Conservation (phyloP, 1,140 invertebrate species). For the Eulimnadia texana region DNA sequence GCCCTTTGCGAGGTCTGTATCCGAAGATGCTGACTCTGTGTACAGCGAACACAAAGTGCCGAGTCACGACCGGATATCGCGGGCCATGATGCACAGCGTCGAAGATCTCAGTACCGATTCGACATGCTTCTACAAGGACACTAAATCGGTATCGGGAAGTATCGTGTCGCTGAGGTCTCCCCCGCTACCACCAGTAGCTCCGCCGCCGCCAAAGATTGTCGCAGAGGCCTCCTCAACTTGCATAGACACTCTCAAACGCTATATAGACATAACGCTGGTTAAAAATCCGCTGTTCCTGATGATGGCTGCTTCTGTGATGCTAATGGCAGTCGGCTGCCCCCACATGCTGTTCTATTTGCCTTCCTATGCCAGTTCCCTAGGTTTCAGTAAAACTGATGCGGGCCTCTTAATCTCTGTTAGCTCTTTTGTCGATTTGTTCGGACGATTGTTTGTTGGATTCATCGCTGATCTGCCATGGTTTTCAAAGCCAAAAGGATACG, state of each 20-base stretch:
- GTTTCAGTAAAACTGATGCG: conserved; percentile 49
- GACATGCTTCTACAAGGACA: conserved; percentile 53
- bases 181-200: not conserved
- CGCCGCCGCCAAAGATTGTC: too few species aligned
- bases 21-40: not conserved
- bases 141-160: conserved; percentile 1
- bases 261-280: conserved; percentile 48
- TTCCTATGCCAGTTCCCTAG: conserved; percentile 44
- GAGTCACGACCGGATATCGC: not conserved
- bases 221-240: not conserved
- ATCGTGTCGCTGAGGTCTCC: not conserved
- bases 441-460: conserved; percentile 50
- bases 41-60: not conserved
- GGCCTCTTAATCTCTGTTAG: conserved; percentile 54
- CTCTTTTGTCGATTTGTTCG: conserved; percentile 49
- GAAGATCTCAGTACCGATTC: conserved; percentile 56
- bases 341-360: conserved; percentile 58
- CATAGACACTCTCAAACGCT: conserved; percentile 27
- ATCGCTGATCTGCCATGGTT: conserved; percentile 53
- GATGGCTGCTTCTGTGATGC: conserved; percentile 50
- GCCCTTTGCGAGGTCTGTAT: not conserved
- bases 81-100: conserved; percentile 43
- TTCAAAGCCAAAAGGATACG: conserved; percentile 41
- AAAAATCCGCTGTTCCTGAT: conserved; percentile 51
- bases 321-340: conserved; percentile 58